Evolutionary conservation across 2,113 vertebrate genomes (phyloP).

Genomic region (Sander lucioperca): DNA sequence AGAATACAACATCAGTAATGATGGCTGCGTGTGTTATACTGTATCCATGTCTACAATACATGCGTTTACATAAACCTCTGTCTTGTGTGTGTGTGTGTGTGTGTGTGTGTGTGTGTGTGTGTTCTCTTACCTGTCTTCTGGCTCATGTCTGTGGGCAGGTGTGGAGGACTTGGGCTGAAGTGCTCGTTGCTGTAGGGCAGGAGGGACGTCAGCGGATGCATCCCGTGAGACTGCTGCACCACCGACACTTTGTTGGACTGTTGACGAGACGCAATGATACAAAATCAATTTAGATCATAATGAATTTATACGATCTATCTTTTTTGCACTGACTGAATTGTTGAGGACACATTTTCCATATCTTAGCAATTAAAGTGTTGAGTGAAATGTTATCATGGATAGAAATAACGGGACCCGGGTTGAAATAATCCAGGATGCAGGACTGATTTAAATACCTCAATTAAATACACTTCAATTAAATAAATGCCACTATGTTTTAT

Average conservation of each 20-base stretch:
- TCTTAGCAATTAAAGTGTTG: background rate
- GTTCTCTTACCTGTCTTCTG: conserved; percentile 93
- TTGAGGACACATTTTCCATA: background rate
- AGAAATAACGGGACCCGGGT: too few relatives aligned
- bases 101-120: conserved; percentile 2
- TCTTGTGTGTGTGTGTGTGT: conserved; percentile 2
- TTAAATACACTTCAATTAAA: background rate
- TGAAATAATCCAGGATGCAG: background rate
- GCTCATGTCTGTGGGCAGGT: conserved; percentile 94
- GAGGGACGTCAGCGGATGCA: conserved; percentile 95
- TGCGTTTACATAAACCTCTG: background rate
- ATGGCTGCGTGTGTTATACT: background rate
- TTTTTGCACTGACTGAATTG: background rate
- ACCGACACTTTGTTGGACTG: conserved; percentile 98
- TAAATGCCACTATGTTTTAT: too few relatives aligned
- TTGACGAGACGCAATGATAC: conserved; percentile 19
- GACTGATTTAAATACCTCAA: background rate
- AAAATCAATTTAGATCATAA: background rate
- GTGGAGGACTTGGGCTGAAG: conserved; percentile 93
- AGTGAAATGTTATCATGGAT: background rate
- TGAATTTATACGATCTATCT: background rate
- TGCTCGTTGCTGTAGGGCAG: conserved; percentile 96
- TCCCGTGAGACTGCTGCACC: conserved; percentile 93
- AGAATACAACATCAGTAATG: background rate
- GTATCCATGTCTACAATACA: background rate